Percentiles rank a stretch among this genome's conserved stretches.
These are phyloP conservation scores for Chloroceryle inda DNA, from an alignment of 2,797 vertebrate species.

Conservation along the genomic window DNA sequence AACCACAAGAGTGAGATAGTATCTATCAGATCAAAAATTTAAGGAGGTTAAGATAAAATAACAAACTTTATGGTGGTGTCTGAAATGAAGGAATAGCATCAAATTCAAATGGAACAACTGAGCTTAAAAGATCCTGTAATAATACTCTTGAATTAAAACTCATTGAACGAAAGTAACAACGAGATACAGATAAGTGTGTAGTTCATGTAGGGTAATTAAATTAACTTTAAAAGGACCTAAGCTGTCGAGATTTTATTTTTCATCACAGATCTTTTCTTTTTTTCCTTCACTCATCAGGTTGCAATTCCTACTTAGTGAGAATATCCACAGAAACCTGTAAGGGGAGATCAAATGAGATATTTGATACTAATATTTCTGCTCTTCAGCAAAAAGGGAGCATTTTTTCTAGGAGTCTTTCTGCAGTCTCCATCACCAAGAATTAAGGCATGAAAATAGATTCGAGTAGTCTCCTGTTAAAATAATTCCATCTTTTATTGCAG, in stretches of 20 bases:
- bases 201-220: neutral
- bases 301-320: neutral
- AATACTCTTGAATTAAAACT: neutral
- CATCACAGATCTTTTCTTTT: neutral
- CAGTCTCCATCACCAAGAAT: neutral
- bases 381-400: neutral
- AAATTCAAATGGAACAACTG: neutral
- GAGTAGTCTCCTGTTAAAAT: neutral
- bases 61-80: neutral
- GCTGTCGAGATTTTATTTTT: neutral
- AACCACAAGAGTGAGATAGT: neutral
- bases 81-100: neutral
- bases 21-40: neutral
- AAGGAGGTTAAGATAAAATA: neutral
- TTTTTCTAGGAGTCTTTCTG: neutral
- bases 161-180: neutral
- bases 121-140: neutral
- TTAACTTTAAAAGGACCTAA: neutral
- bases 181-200: neutral
- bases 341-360: neutral
- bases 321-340: neutral
- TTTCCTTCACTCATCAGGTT: neutral
- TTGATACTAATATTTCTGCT: neutral
- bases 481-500: neutral
- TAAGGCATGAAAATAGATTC: neutral